These are phyloP conservation scores for Phainopepla nitens DNA, from an alignment of 2,113 vertebrate genomes.

Conservation along the genomic window DNA sequence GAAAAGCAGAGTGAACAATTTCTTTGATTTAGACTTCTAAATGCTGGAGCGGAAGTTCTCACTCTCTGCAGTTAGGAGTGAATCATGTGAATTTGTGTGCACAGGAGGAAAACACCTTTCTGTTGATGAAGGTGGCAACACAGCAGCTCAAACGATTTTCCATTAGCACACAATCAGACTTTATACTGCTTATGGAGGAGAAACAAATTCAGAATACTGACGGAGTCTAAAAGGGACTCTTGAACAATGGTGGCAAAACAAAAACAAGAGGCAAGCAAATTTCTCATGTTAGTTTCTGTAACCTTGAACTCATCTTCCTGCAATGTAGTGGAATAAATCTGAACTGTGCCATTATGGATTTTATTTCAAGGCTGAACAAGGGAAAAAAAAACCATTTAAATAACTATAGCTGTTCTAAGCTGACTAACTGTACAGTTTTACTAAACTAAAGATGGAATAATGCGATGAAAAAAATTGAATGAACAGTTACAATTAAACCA, in stretches of 20 bases:
- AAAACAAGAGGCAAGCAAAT: neutral
- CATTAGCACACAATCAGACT: slow-evolving; percentile 27
- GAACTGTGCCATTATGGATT: neutral
- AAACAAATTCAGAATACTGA: neutral
- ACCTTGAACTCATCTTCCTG: neutral
- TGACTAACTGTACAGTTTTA: neutral
- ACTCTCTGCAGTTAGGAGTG: neutral
- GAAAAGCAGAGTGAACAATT: neutral
- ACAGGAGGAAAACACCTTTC: neutral
- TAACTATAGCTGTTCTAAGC: neutral
- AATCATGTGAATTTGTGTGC: neutral
- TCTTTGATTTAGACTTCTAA: neutral
- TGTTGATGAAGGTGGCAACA: slow-evolving; percentile 7
- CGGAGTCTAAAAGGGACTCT: neutral
- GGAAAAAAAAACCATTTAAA: neutral
- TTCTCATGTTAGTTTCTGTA: neutral
- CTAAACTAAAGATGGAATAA: slow-evolving; percentile 5
- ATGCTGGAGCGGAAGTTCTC: neutral
- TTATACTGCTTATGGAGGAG: neutral
- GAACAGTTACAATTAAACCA: slow-evolving; percentile 24
- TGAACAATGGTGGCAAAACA: neutral
- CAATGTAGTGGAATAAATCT: neutral
- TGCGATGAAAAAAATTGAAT: neutral
- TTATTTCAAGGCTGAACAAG: neutral
- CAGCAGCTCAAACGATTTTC: slow-evolving; percentile 39